A percentile compares a stretch with the other conserved stretches of the same genome.
Evolutionary conservation across 2,113 vertebrate genomes (phyloP).

Genomic region (Marcusenius ussheri): DNA sequence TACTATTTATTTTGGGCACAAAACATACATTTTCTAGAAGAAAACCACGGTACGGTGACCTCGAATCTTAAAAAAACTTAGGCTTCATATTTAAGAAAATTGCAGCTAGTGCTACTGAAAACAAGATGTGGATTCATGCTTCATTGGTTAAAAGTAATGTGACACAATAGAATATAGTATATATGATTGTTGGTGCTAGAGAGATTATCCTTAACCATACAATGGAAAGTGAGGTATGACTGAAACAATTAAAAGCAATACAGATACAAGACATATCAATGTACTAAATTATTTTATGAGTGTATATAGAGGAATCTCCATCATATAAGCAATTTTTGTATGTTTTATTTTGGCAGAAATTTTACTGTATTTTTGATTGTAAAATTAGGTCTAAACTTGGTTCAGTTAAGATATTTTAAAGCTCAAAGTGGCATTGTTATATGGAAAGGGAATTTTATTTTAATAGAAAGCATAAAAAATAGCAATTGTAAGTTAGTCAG

Average conservation of each 20-base stretch:
- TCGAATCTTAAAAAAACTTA: neutral
- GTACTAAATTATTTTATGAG: conserved; percentile 12
- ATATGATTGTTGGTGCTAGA: neutral
- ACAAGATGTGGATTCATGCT: neutral
- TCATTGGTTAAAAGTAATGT: neutral
- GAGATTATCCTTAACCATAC: neutral
- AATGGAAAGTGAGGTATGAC: neutral
- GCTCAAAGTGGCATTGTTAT: neutral
- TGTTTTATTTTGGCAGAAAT: conserved; percentile 13
- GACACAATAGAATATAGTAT: neutral
- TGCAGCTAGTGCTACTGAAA: neutral
- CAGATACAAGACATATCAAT: neutral
- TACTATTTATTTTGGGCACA: conserved; percentile 41
- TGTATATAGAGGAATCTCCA: conserved; percentile 37
- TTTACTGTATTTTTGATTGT: conserved; percentile 2
- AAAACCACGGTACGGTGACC: conserved; percentile 23
- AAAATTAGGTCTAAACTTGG: neutral
- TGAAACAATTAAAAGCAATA: neutral
- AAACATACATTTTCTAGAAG: conserved; percentile 2
- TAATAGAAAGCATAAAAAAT: neutral
- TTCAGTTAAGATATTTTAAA: neutral
- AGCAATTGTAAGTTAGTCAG: too few species aligned
- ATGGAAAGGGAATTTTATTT: neutral
- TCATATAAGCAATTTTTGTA: conserved; percentile 23
- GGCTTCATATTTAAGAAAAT: neutral